phyloP scores from a whole-genome alignment of 2,888 invertebrate species.

The Zygogramma bicolorata region DNA sequence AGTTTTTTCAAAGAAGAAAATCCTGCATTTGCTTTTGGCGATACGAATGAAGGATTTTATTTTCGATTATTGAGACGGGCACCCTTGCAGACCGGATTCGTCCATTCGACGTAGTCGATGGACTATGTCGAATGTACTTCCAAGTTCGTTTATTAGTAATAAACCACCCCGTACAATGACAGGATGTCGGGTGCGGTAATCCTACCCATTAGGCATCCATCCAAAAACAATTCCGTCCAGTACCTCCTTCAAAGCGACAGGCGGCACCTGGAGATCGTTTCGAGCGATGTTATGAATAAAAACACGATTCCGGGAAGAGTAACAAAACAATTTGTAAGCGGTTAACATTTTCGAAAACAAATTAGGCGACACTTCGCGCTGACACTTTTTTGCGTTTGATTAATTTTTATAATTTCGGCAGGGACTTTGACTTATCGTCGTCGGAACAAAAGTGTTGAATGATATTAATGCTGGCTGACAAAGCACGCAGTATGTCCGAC shows the following conservation, averaged over 20 bases:
- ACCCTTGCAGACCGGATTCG: no score
- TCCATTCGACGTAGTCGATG: no score
- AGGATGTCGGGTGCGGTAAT: constrained; percentile 20
- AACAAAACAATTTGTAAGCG: constrained; percentile 49
- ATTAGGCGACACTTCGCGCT: constrained; percentile 39
- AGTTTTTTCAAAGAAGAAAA: no score
- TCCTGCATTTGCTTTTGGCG: no score
- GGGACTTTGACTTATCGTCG: constrained; percentile 41
- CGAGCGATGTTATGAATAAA: constrained; percentile 33
- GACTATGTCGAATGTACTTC: no score
- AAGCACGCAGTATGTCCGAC: background rate
- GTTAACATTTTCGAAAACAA: constrained; percentile 44
- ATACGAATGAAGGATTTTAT: no score
- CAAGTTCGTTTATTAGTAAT: no score
- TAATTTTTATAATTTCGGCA: constrained; percentile 42
- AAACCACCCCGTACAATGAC: background rate
- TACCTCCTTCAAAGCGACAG: constrained; percentile 15
- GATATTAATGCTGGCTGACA: constrained; percentile 4
- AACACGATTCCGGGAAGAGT: constrained; percentile 38
- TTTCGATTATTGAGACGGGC: no score
- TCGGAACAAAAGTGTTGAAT: constrained; percentile 32
- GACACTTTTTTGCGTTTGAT: constrained; percentile 44
- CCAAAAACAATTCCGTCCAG: constrained; percentile 15
- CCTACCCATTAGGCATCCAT: constrained; percentile 25
- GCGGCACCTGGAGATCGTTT: constrained; percentile 15